Evolutionary conservation across 2,113 vertebrate species (phyloP), one percentile per base, ranked within the genome.

Genomic region (Crotalus horridus): DNA sequence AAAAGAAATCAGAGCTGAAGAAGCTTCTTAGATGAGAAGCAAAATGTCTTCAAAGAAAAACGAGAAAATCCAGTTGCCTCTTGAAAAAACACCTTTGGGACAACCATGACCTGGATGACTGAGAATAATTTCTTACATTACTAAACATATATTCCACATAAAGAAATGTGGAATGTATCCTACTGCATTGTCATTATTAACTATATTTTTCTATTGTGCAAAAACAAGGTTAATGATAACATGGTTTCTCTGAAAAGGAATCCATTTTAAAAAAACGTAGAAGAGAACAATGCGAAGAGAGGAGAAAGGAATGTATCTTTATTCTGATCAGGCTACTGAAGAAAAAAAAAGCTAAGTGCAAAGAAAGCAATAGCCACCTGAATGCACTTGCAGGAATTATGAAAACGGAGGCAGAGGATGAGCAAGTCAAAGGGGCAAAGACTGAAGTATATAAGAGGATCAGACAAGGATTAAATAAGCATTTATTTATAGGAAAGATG

Each of bases 401-500:
- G 61, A 23, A 88, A 26, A 53, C 10, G 6, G 61, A 81, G 51
- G 53, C 61, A 74, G 8, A 89, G 59, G 59, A 74, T 54, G 48
- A 88, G 24, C 20, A 74, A 55, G 61, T 92, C 51, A 92, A 92
- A 88, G 87, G 13, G 59, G n/a, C 86, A 92, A 88, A 55, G 59
- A 43, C 1, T 54, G 91, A 74, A 61, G 33, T 81, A 74, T 55
- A 56, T 74, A 92, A 89, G 87, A 92, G 51, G 91, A 88, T 92
- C 59, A 92, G 51, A 92, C 39, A 74, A 89, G 85, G 85, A 91
- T 91, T 87, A 91, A 53, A 51, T 61, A 61, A 61, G 58, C 91
- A 87, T 48, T 91, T 92, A 48, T 88, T 92, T 33, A 92, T 9
- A 88, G 91, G 8, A 23, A 92, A 88, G 86, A 81, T 92, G 48